Percentiles rank a stretch among this genome's conserved stretches.
These are phyloP conservation scores for Montipora sp. DNA, from an alignment of 64 coral and sea anemone species.

Conservation along the genomic window DNA sequence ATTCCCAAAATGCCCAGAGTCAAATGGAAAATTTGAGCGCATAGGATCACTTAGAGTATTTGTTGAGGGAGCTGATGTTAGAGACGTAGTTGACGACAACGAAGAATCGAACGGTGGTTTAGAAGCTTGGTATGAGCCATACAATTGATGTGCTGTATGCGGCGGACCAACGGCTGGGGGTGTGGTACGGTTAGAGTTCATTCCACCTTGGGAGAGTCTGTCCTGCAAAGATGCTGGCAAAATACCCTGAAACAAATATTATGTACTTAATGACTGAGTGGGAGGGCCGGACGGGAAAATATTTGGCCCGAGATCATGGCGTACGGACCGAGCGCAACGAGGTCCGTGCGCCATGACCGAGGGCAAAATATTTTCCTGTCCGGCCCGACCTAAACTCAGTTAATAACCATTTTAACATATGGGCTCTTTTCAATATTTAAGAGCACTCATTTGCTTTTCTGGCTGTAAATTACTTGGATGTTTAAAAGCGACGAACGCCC, in stretches of 20 bases:
- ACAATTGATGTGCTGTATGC: conserved; percentile 59
- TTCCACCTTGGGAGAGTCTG: conserved; percentile 42
- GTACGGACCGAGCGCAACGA: too few species aligned
- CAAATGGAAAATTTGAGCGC: conserved; percentile 29
- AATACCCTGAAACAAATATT: conserved; percentile 55
- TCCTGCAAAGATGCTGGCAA: conserved; percentile 48
- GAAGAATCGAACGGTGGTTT: conserved; percentile 46
- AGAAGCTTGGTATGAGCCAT: conserved; percentile 2
- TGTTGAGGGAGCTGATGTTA: conserved; percentile 18
- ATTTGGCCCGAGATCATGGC: too few species aligned
- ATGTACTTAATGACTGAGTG: too few species aligned
- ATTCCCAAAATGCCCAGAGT: conserved; percentile 28
- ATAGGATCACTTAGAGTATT: conserved; percentile 24
- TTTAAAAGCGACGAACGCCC: too few species aligned
- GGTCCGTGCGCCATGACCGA: too few species aligned
- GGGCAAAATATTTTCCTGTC: too few species aligned
- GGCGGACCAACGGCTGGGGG: conserved; percentile 67
- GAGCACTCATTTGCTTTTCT: too few species aligned
- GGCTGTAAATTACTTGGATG: too few species aligned
- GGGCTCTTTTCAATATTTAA: too few species aligned
- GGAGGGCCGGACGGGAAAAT: too few species aligned
- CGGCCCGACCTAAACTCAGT: background rate
- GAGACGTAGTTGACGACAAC: conserved; percentile 8
- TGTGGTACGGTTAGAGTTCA: conserved; percentile 79
- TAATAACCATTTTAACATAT: background rate